Percentiles rank a stretch among this genome's conserved stretches.
Evolutionary conservation across 2,797 vertebrate genomes (phyloP).

Genomic region (Mormyrus proboscirostris): DNA sequence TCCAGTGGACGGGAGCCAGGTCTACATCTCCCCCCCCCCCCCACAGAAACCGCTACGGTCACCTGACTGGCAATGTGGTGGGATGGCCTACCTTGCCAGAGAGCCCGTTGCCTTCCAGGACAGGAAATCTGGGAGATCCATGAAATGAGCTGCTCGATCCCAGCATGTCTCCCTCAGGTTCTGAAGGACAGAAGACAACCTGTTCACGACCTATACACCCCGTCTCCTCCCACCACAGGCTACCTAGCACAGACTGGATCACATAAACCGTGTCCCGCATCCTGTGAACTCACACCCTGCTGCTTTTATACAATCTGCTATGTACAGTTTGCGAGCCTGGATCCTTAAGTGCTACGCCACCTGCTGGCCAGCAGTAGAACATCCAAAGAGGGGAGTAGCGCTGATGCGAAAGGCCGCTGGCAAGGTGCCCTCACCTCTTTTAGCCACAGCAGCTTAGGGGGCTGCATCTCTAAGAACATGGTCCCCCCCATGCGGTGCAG

Average conservation of each 20-base stretch:
- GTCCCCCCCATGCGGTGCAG: slow-evolving; percentile 76
- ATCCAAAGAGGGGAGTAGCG: not conserved
- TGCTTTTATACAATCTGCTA: not conserved
- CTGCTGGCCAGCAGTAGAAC: not conserved
- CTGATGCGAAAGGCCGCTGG: not conserved
- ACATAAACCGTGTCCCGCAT: not conserved
- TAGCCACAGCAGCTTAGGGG: slow-evolving; percentile 91
- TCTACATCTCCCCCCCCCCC: slow-evolving; percentile 45
- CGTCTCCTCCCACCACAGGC: not conserved
- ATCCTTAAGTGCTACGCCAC: not conserved
- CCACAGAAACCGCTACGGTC: not conserved
- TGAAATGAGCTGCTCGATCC: slow-evolving; percentile 78
- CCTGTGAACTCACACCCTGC: not conserved
- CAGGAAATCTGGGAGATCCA: slow-evolving; percentile 92
- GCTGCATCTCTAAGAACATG: slow-evolving; percentile 98
- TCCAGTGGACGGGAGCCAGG: slow-evolving; percentile 62
- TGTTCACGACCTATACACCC: not conserved
- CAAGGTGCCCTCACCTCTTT: slow-evolving; percentile 76
- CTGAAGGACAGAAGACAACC: slow-evolving; percentile 36
- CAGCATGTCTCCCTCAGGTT: slow-evolving; percentile 70
- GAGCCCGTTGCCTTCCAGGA: slow-evolving; percentile 93
- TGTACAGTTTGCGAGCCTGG: not conserved
- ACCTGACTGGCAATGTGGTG: not conserved
- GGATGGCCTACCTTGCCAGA: slow-evolving; percentile 66
- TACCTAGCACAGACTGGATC: not conserved